Percentiles rank a stretch among this genome's conserved stretches.
Conservation (phyloP, 2,797 vertebrate genomes). For the Silurus aristotelis region DNA sequence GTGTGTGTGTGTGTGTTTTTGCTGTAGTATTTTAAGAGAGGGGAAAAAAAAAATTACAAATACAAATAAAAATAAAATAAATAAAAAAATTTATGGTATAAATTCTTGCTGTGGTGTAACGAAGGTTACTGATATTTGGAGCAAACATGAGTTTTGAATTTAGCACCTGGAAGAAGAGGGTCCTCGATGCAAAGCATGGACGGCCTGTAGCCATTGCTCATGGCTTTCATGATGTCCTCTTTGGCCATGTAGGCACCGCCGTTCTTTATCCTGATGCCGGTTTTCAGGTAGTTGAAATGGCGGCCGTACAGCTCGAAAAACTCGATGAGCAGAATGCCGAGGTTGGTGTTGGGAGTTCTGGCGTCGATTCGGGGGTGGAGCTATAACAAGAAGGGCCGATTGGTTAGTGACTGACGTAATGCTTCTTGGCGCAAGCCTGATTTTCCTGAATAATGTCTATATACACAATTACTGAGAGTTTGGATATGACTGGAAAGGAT, state of each 20-base stretch:
- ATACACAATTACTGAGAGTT: not conserved
- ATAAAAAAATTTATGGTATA: too few relatives aligned
- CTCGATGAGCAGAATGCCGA: conserved; percentile 95
- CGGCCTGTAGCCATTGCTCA: conserved; percentile 89
- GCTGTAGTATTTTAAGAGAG: not conserved
- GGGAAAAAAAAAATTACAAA: not conserved
- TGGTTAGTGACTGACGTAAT: too few relatives aligned
- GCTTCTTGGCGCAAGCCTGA: not conserved
- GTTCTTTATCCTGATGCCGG: conserved; percentile 93
- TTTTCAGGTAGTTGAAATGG: conserved; percentile 98
- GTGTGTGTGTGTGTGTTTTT: not conserved
- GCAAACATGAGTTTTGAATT: conserved; percentile 19
- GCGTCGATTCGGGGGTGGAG: conserved; percentile 94
- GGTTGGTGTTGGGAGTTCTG: conserved; percentile 86
- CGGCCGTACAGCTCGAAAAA: conserved; percentile 98
- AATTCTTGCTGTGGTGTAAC: not conserved
- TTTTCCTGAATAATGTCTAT: not conserved
- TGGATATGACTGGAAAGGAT: not conserved
- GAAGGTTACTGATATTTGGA: not conserved
- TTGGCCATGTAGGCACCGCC: conserved; percentile 94
- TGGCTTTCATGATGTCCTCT: conserved; percentile 94
- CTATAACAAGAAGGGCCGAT: conserved; percentile 61
- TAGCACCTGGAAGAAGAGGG: conserved; percentile 88
- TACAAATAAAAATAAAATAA: not conserved
- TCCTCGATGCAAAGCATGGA: conserved; percentile 99